Evolutionary conservation across 2,113 vertebrate species (phyloP), one percentile per base, ranked within the genome.

Genomic region (Cettia cetti): DNA sequence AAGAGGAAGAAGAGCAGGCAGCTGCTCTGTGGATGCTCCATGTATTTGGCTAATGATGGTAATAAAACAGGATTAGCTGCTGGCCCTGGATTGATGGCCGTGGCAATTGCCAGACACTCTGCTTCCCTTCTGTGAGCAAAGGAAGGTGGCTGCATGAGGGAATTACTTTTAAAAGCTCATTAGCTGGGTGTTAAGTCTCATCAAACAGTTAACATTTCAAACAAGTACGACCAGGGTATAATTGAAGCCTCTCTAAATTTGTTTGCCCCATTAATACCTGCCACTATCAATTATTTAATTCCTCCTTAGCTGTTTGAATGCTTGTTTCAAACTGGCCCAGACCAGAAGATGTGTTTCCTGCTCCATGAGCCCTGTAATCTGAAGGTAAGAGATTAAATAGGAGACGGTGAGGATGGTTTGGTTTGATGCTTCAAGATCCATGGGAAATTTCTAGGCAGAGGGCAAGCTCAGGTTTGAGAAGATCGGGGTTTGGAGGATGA

Each of bases 141-240:
- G 13, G 23, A 72, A 69, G 66, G 78, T 69, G 87, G 42, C 86
- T 69, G 89, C 40, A 19, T 5, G 17, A 79, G 87, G 66, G 80
- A 92, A 88, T 80, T 64, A 54, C 84, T 74, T 96, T 82, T 91
- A 69, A 92, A 65, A 87, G 87, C 89, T 87, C 94, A 95, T 96
- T 96, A 95, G 84, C 75, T 77, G 89, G 78, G 91, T 85, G 93
- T 85, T 92, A 94, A 94, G 84, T 90, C 93, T 95, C 89, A 91
- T 93, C 87, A 95, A 91, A 82, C 49, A 82, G 74, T 92, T 92
- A 97, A 91, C 11, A 2, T 91, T 76, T 91, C 83, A 65, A 92
- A 89, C 79, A 82, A 90, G 19, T 44, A 74, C 71, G 74, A 52
- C 70, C 42, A 35, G 68, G 59, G 31, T 56, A 10, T 92, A 94